Base-by-base conservation (phyloP, 2,888 invertebrate genomes). In the Ferdinandea cuprea region DNA sequence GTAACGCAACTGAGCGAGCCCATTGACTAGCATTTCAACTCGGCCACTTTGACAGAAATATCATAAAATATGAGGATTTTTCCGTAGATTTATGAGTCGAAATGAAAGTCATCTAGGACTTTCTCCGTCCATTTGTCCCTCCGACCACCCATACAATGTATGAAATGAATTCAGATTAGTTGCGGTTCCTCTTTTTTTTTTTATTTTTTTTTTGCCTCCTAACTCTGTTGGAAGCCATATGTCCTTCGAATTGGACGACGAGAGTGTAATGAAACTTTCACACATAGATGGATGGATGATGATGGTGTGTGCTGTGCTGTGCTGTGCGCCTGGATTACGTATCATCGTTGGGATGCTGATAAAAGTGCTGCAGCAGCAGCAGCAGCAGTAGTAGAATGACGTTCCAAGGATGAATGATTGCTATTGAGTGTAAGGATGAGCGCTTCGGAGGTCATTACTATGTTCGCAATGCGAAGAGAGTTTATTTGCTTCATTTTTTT, bases 141-240 rank as follows among this genome's bases (percentile, higher is more conserved):
- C 63, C 63, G 46, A 58, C 74, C 61, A 68, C n/a, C n/a, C n/a
- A n/a, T n/a, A n/a, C 66, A 78, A 61, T 56, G 83, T 72, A 83
- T 83, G 83, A 83, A 83, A 83, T 83, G 83, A 83, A 83, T 83
- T 83, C 83, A 83, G 83, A 83, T 83, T 83, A 83, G 83, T 83
- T 73, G 72, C n/a, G 11, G 15, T n/a, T 17, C 46, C 30, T 25
- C 8, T 37, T 25, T 9, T 40, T 5, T 19, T 40, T 37, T 25
- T 9, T 40, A 1, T 19, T 40, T 15, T 50, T 40, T 30, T 13
- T 19, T 54, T 9, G 9, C 11, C 1, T 56, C n/a, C 4, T 9
- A 17, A 4, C 17, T 8, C 4, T 3, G 44, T 44, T n/a, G 40
- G 42, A 63, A 46, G 48, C 66, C 72, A 78, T 78, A 78, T 83